Base-by-base conservation (phyloP, 1,140 invertebrate species). In the Ceratina calcarata region DNA sequence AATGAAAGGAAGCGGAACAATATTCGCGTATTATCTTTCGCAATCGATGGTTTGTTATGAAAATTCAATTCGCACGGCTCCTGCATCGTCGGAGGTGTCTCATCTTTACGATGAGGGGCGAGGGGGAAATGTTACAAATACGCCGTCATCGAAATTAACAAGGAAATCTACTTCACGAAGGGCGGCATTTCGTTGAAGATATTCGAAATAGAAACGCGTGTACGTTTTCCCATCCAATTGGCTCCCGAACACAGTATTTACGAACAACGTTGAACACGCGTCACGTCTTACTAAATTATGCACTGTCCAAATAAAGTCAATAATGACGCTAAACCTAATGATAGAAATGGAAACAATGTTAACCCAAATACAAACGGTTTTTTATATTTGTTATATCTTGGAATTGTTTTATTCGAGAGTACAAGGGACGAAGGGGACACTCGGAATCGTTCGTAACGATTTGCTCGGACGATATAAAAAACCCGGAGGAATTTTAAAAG, bases 241-340 rank as follows among this genome's bases (percentile, higher is more conserved):
- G 66, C 60, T 22, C 60, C 72, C 37, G 10, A 45, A 49, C 65
- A 37, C 67, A 74, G 69, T 85, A 86, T 85, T 86, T 83, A 83
- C 83, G 80, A 80, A 86, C 80, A 86, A 83, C 80, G 60, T 71
- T 64, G 57, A 85, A 86, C 85, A 86, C 84, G 84, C 86, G 85
- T 86, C 84, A 58, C 66, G 58, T 61, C 81, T 80, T 83, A 80
- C 64, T 81, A 80, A 85, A 82, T 61, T 79, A 80, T 77, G 83
- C 45, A 13, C 22, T 27, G 60, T 32, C 61, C 61, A 60, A 57
- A 68, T 74, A 70, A 81, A 51, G 78, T 78, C 84, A 57, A 73
- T 85, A 85, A 85, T 85, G 37, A 45, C 37, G 10, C 7, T 10
- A 6, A 45, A 45, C 37, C 8, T 45, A 45, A 45, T 10, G 10